Conservation (phyloP, 2,113 vertebrate species). For the Accipiter virgatus region DNA sequence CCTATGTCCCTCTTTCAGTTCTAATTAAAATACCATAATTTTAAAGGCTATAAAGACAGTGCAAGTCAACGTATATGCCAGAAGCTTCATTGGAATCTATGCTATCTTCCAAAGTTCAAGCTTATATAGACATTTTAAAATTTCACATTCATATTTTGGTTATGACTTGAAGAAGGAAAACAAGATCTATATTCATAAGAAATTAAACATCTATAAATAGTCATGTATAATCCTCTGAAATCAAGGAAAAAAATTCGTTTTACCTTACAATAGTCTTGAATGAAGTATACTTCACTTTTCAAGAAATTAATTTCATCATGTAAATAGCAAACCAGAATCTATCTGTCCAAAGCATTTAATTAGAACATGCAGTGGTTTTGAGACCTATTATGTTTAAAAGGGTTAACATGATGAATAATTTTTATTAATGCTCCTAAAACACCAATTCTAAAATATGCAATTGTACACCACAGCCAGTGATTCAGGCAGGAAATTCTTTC, state of each 20-base stretch:
- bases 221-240: not conserved
- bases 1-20: not conserved
- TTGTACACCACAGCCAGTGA: not conserved
- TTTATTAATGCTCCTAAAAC: not conserved
- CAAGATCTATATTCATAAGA: not conserved
- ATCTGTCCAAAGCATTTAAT: not conserved
- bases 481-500: slow-evolving; percentile 54
- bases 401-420: not conserved
- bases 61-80: not conserved
- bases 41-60: not conserved
- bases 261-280: not conserved
- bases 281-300: not conserved
- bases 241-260: not conserved
- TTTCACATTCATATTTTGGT: not conserved
- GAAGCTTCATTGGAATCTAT: not conserved
- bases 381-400: not conserved
- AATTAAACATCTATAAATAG: not conserved
- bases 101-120: not conserved
- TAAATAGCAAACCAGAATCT: not conserved
- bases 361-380: not conserved
- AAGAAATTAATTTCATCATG: not conserved
- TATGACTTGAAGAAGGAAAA: not conserved
- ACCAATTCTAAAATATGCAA: slow-evolving; percentile 15
- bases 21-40: not conserved
- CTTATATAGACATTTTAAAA: not conserved